Conservation (phyloP, 2,113 vertebrate genomes). For the Nestor notabilis region DNA sequence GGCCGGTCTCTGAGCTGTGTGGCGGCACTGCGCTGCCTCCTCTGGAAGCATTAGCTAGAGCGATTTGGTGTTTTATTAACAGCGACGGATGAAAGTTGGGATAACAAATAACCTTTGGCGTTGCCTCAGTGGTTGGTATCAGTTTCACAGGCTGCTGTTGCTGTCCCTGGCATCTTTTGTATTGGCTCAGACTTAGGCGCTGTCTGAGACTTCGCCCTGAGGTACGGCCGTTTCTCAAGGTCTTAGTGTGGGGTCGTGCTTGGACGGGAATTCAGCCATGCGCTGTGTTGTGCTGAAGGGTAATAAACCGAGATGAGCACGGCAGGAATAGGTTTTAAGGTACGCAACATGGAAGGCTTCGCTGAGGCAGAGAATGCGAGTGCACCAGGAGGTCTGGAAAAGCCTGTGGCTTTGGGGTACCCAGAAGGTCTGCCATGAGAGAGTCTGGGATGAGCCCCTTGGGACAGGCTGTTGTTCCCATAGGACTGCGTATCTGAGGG, state of each 20-base stretch:
- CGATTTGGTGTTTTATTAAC: rapidly evolving
- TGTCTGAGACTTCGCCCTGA: not conserved
- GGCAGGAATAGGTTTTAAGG: not conserved
- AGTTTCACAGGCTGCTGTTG: rapidly evolving
- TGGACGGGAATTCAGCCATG: rapidly evolving
- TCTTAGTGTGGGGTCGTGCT: not conserved
- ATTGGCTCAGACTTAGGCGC: rapidly evolving
- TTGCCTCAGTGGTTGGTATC: not conserved
- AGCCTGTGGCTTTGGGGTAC: not conserved
- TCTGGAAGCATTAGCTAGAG: rapidly evolving
- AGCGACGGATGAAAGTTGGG: not conserved
- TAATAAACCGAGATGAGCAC: not conserved
- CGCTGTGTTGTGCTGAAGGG: not conserved
- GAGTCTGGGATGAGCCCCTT: rapidly evolving
- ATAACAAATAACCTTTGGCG: not conserved
- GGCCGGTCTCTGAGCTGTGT: not conserved
- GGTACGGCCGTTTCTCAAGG: not conserved
- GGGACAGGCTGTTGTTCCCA: not conserved
- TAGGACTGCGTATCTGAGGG: not conserved
- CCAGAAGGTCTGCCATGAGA: not conserved
- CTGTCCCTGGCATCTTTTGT: not conserved
- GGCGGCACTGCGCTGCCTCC: rapidly evolving
- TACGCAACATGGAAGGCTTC: rapidly evolving
- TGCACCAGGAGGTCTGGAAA: not conserved
- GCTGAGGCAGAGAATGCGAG: not conserved